A percentile compares a stretch with the other conserved stretches of the same genome.
phyloP scores from a whole-genome alignment of 2,797 vertebrate genomes.

The Tinamus major region DNA sequence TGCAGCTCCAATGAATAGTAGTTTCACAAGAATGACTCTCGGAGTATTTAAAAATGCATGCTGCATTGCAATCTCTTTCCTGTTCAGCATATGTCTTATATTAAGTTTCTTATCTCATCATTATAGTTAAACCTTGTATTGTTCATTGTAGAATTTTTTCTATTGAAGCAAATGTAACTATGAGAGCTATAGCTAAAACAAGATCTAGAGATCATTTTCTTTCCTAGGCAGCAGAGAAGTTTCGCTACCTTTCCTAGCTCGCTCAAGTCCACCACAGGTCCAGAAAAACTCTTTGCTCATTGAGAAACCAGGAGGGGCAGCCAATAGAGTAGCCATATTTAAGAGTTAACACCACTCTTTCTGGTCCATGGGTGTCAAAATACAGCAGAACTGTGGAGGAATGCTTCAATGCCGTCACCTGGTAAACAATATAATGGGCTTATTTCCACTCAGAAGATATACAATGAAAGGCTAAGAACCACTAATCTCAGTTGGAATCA shows the following conservation, averaged over 20 bases:
- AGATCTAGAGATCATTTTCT: not conserved
- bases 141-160: not conserved
- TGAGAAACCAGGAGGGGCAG: not conserved
- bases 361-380: not conserved
- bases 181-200: not conserved
- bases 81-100: not conserved
- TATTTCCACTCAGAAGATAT: not conserved
- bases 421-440: not conserved
- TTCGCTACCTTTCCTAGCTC: not conserved
- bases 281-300: not conserved
- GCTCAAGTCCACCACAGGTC: not conserved
- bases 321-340: not conserved
- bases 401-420: not conserved
- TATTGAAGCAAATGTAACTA: not conserved
- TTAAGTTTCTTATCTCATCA: not conserved
- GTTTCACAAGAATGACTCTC: constrained; percentile 2
- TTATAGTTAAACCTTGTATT: not conserved
- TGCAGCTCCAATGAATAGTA: constrained; percentile 1
- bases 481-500: not conserved
- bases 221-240: not conserved
- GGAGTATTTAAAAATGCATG: not conserved
- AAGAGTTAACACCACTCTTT: not conserved
- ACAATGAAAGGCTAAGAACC: not conserved
- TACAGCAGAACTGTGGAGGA: not conserved
- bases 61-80: not conserved